These are phyloP conservation scores for Cosmia pyralina DNA, from an alignment of 2,888 invertebrate species.

Conservation along the genomic window DNA sequence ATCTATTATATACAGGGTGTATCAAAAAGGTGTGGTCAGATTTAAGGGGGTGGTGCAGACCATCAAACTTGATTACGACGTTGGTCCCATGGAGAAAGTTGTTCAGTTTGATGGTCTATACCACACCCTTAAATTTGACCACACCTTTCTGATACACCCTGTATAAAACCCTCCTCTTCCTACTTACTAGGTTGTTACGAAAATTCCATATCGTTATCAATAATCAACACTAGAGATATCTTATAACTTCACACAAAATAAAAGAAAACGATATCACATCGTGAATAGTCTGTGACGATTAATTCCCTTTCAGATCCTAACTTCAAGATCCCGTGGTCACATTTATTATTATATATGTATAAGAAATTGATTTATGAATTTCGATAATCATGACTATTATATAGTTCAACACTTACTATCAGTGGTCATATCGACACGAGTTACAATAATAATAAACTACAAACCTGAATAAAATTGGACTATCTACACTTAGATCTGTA, in stretches of 20 bases:
- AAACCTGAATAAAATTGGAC: conserved; percentile 37
- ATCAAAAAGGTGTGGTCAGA: background rate
- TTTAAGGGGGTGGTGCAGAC: no score
- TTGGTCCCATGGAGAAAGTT: no score
- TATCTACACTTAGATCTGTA: conserved; percentile 40
- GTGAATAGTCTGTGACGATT: background rate
- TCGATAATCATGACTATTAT: conserved; percentile 29
- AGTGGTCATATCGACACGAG: conserved; percentile 35
- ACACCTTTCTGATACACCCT: no score
- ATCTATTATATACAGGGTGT: background rate
- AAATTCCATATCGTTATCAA: no score
- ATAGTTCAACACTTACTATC: conserved; percentile 52
- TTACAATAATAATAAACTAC: conserved; percentile 42
- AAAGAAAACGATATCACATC: background rate
- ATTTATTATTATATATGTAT: background rate
- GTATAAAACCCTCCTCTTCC: no score
- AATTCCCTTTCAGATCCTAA: conserved; percentile 16
- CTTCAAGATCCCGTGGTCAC: conserved; percentile 11
- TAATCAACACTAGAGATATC: background rate
- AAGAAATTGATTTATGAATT: conserved; percentile 39
- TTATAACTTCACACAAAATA: background rate
- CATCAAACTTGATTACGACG: no score
- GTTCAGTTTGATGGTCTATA: no score
- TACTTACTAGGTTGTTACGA: no score
- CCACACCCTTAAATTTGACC: no score